These are phyloP conservation scores for Spodoptera exigua DNA, from an alignment of 2,888 invertebrate species.

Conservation along the genomic window DNA sequence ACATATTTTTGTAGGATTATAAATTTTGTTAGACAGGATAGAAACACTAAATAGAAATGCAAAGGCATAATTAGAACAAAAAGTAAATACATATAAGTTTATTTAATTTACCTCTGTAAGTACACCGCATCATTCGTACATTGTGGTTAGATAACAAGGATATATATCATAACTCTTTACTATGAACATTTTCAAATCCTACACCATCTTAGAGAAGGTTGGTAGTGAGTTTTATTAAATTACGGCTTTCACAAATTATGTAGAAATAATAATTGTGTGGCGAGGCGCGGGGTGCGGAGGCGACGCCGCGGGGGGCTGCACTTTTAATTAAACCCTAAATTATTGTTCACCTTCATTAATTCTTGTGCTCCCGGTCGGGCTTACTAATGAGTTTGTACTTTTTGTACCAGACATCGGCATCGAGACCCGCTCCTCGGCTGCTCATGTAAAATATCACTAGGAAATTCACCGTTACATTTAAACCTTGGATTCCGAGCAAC, in stretches of 20 bases:
- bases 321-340: constrained; percentile 89
- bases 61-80: too few species aligned
- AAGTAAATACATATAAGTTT: too few species aligned
- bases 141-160: constrained; percentile 15
- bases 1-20: too few species aligned
- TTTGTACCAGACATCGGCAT: constrained; percentile 76
- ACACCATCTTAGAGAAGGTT: constrained; percentile 54
- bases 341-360: constrained; percentile 89
- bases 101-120: too few species aligned
- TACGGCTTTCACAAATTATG: constrained; percentile 87
- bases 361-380: constrained; percentile 84
- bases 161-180: constrained; percentile 50
- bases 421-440: constrained; percentile 56
- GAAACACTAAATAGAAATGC: too few species aligned
- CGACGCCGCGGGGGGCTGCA: constrained; percentile 82
- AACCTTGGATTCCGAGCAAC: constrained; percentile 1
- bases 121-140: not conserved
- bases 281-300: constrained; percentile 68
- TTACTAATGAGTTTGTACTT: constrained; percentile 88
- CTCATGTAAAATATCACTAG: constrained; percentile 46
- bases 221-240: constrained; percentile 82
- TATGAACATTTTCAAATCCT: constrained; percentile 60
- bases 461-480: constrained; percentile 27
- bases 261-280: constrained; percentile 82
- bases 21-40: too few species aligned